Percentiles rank a stretch among this genome's conserved stretches.
phyloP scores from a whole-genome alignment of 1,140 invertebrate genomes.

The Aphaenogaster ashmeadi region DNA sequence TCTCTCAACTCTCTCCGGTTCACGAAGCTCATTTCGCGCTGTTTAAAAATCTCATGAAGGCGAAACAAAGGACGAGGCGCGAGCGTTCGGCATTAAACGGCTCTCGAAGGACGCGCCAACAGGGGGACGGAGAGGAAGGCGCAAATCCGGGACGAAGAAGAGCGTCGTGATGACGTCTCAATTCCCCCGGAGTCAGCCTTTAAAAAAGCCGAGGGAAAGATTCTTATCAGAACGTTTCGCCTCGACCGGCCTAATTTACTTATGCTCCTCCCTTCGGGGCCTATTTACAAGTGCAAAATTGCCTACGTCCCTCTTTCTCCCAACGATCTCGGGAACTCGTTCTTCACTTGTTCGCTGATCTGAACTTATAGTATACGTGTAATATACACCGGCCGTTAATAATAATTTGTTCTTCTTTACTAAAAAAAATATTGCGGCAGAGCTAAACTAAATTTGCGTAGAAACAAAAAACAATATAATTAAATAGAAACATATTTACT shows the following conservation, averaged over 20 bases:
- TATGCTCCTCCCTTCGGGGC: conserved; percentile 81
- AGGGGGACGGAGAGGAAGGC: conserved; percentile 37
- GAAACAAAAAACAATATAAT: not conserved
- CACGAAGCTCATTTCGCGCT: conserved; percentile 81
- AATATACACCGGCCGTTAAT: conserved; percentile 21
- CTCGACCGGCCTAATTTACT: conserved; percentile 86
- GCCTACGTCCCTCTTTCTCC: conserved; percentile 64
- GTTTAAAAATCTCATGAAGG: conserved; percentile 86
- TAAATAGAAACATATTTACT: not conserved
- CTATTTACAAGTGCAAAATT: conserved; percentile 86
- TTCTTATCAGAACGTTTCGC: conserved; percentile 82
- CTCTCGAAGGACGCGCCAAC: conserved; percentile 70
- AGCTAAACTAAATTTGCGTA: not conserved
- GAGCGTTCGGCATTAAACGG: conserved; percentile 80
- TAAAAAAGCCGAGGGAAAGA: conserved; percentile 81
- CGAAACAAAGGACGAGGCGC: conserved; percentile 82
- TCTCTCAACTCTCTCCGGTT: conserved; percentile 75
- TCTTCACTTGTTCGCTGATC: conserved; percentile 26
- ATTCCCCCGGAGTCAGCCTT: conserved; percentile 79
- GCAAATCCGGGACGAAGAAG: conserved; percentile 68
- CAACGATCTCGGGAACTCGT: conserved; percentile 16
- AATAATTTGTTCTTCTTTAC: not conserved
- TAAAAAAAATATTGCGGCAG: not conserved
- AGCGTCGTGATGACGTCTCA: conserved; percentile 83
- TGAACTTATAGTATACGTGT: not conserved